Conservation (phyloP, 1,140 invertebrate genomes). For the Limonius californicus region DNA sequence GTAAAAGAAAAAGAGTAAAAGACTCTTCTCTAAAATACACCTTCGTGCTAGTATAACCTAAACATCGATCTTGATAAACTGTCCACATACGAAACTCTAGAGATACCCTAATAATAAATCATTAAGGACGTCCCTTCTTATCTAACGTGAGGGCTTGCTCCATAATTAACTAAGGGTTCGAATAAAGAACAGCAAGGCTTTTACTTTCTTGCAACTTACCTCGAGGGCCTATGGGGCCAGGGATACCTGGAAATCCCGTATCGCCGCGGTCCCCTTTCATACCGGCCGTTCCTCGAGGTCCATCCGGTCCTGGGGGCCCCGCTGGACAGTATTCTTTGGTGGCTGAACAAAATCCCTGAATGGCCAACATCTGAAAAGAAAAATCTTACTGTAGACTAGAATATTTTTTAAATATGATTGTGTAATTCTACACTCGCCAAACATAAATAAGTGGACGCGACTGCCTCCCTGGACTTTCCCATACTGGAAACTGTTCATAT, state of each 20-base stretch:
- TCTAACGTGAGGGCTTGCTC: too few species aligned
- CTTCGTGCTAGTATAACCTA: too few species aligned
- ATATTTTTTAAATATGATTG: background rate
- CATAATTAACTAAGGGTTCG: background rate
- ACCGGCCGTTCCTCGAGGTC: slow-evolving; percentile 59
- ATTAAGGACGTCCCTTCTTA: too few species aligned
- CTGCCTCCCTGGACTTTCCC: too few species aligned
- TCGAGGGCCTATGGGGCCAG: slow-evolving; percentile 53
- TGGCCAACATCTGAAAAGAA: slow-evolving; percentile 58
- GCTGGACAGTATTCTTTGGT: slow-evolving; percentile 80
- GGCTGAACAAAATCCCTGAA: slow-evolving; percentile 70
- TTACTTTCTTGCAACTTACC: slow-evolving; percentile 17
- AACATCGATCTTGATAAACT: too few species aligned
- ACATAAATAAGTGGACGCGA: too few species aligned
- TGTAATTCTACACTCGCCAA: too few species aligned
- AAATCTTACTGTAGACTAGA: background rate
- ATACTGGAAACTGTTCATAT: too few species aligned
- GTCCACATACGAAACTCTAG: too few species aligned
- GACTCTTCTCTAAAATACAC: too few species aligned
- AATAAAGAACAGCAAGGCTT: background rate
- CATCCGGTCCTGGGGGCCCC: slow-evolving; percentile 61
- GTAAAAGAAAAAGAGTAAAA: too few species aligned
- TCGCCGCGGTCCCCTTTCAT: slow-evolving; percentile 58
- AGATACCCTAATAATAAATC: too few species aligned
- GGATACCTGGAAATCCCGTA: slow-evolving; percentile 56